These are phyloP conservation scores for Pinctada fucata DNA, from an alignment of 2,888 invertebrate species.

Conservation along the genomic window DNA sequence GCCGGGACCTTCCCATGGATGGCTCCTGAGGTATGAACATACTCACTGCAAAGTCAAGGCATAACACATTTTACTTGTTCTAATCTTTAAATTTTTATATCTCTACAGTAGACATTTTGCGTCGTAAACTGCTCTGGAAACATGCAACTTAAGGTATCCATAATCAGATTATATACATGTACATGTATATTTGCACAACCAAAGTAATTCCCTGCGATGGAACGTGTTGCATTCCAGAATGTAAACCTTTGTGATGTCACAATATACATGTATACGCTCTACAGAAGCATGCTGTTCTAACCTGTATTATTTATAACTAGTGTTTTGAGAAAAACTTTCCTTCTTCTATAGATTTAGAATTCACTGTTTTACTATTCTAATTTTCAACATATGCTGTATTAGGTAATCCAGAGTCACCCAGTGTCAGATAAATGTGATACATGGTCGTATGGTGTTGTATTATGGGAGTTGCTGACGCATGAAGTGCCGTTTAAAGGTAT, in stretches of 20 bases:
- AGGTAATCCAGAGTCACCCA: conserved; percentile 77
- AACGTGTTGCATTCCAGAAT: not conserved
- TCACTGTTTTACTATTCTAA: no score
- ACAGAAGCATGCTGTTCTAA: no score
- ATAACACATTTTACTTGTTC: not conserved
- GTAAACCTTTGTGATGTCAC: not conserved
- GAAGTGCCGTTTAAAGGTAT: conserved; percentile 77
- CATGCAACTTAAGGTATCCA: not conserved
- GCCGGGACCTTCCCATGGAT: conserved; percentile 78
- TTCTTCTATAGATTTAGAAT: no score
- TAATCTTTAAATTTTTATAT: not conserved
- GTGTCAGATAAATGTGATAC: conserved; percentile 77
- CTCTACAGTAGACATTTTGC: not conserved
- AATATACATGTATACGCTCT: no score
- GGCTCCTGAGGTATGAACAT: conserved; percentile 76
- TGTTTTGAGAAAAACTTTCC: no score
- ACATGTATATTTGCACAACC: not conserved
- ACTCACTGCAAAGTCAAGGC: not conserved
- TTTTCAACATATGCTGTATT: not conserved
- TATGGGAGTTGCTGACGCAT: conserved; percentile 78
- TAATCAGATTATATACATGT: not conserved
- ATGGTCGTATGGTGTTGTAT: conserved; percentile 77
- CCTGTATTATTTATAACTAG: no score
- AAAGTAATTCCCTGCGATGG: no score
- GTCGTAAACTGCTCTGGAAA: not conserved